phyloP scores from a whole-genome alignment of 1,140 invertebrate genomes.

The Bicyclus anynana region DNA sequence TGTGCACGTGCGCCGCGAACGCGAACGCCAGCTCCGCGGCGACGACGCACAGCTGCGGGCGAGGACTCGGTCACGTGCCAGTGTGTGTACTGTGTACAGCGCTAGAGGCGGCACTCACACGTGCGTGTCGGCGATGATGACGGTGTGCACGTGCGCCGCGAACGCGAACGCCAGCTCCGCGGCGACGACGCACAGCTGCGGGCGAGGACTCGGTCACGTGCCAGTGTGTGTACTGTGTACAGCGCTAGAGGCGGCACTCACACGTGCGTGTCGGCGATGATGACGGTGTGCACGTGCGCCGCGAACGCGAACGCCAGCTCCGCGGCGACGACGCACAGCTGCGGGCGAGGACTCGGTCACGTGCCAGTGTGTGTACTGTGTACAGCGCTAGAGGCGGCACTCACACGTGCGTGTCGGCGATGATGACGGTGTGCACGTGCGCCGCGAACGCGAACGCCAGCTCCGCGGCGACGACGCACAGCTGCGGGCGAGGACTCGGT shows the following conservation, averaged over 20 bases:
- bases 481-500: conserved; percentile 84
- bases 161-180: conserved; percentile 95
- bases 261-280: conserved; percentile 98
- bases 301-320: conserved; percentile 95
- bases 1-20: conserved; percentile 91
- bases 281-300: conserved; percentile 92
- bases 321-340: conserved; percentile 93
- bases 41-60: conserved; percentile 94
- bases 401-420: conserved; percentile 96
- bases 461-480: conserved; percentile 93
- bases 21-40: conserved; percentile 96
- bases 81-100: too few relatives aligned
- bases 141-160: conserved; percentile 92
- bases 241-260: conserved; percentile 43
- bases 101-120: conserved; percentile 59
- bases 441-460: conserved; percentile 96
- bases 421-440: conserved; percentile 93
- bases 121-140: conserved; percentile 98
- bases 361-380: too few relatives aligned
- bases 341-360: conserved; percentile 81
- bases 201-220: too few relatives aligned
- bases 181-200: conserved; percentile 94
- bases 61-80: too few relatives aligned
- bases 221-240: too few relatives aligned
- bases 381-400: conserved; percentile 29